These are phyloP conservation scores for Schizopygopsis pylzovi DNA, from an alignment of 2,797 vertebrate genomes.

Conservation along the genomic window DNA sequence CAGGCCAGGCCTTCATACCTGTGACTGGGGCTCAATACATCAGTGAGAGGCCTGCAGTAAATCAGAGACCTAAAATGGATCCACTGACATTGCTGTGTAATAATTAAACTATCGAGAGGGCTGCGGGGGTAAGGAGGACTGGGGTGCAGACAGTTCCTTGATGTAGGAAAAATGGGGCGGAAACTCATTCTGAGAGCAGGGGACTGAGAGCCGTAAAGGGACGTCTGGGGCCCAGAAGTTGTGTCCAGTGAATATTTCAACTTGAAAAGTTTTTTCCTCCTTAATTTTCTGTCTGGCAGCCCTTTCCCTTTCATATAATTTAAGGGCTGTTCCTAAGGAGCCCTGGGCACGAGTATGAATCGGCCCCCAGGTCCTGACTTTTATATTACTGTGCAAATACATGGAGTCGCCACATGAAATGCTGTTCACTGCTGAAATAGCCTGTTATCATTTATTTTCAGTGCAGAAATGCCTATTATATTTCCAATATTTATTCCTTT, in stretches of 20 bases:
- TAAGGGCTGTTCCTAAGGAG: conserved; percentile 72
- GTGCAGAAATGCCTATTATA: neutral
- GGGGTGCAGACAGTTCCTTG: conserved; percentile 58
- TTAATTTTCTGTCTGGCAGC: conserved; percentile 78
- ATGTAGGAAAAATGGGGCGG: conserved; percentile 55
- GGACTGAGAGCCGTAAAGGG: conserved; percentile 74
- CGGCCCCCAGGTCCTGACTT: conserved; percentile 60
- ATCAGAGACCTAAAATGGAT: conserved; percentile 57
- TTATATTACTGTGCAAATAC: conserved; percentile 60
- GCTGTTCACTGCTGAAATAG: conserved; percentile 16
- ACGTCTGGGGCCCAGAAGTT: conserved; percentile 72
- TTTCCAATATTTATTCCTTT: conserved; percentile 8
- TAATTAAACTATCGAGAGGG: conserved; percentile 68
- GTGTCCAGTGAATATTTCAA: conserved; percentile 78
- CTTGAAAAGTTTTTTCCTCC: conserved; percentile 80
- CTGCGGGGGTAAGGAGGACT: conserved; percentile 49
- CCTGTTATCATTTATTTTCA: conserved; percentile 26
- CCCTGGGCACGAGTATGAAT: conserved; percentile 71
- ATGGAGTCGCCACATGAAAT: conserved; percentile 39
- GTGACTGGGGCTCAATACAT: conserved; percentile 50
- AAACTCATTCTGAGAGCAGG: conserved; percentile 62
- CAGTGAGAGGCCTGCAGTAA: conserved; percentile 53
- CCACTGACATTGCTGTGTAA: conserved; percentile 68
- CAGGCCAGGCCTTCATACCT: conserved; percentile 30
- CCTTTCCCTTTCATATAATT: conserved; percentile 73